Conservation (phyloP, 2,113 vertebrate species). For the Hypanus sabinus region DNA sequence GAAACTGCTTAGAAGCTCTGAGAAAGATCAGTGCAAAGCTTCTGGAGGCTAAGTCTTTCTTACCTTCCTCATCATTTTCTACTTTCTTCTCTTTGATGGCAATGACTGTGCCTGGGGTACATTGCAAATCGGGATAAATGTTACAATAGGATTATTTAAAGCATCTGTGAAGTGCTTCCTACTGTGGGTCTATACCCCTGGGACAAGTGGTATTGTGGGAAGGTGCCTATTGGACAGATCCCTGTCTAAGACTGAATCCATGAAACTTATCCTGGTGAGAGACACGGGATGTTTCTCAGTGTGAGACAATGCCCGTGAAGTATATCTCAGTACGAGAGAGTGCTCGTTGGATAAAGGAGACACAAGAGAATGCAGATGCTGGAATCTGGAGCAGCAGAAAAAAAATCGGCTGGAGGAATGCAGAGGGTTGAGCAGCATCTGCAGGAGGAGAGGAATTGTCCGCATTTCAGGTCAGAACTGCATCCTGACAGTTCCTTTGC, state of each 20-base stretch:
- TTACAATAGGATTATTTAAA: not conserved
- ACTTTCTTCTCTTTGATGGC: not conserved
- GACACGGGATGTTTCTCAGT: not conserved
- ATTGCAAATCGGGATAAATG: not conserved
- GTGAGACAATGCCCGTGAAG: not conserved
- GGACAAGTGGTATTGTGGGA: not conserved
- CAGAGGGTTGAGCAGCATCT: too few relatives aligned
- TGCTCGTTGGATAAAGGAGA: not conserved
- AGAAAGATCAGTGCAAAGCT: not conserved
- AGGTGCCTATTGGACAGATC: not conserved
- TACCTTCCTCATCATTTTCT: not conserved
- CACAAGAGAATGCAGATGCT: too few relatives aligned
- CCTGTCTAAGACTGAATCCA: not conserved
- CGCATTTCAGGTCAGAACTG: too few relatives aligned
- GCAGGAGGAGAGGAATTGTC: too few relatives aligned
- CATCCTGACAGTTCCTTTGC: too few relatives aligned
- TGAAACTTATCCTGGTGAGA: not conserved
- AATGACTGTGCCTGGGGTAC: not conserved
- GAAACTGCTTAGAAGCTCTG: not conserved
- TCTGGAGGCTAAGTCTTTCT: not conserved
- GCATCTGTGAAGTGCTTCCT: not conserved
- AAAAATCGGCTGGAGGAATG: too few relatives aligned
- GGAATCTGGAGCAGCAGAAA: too few relatives aligned
- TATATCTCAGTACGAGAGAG: not conserved
- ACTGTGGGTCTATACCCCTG: not conserved